Base-by-base conservation (phyloP, 2,888 invertebrate species). In the Troides aeacus region DNA sequence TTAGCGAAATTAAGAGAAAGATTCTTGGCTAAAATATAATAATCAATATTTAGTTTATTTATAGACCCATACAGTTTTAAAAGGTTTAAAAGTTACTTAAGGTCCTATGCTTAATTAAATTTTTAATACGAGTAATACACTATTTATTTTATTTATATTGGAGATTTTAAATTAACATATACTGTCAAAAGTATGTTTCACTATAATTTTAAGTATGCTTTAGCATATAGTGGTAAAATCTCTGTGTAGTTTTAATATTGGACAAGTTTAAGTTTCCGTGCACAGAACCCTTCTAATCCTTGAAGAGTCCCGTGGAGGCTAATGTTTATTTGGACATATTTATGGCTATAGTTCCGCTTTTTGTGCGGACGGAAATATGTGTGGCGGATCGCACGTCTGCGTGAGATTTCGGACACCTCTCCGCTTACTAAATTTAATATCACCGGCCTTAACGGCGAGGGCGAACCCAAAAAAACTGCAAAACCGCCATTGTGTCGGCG, bases 271-370 rank as follows among this genome's bases (percentile, higher is more conserved):
- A 74, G 63, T 67, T 64, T 59, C 36, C 74, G 74, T 77, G 76
- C 79, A 81, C 83, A 82, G 84, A 89, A 87, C 86, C 86, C 86
- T 84, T 79, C 81, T 77, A 80, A 84, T 78, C 80, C 81, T 84
- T 86, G 85, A 86, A 84, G 83, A 81, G 85, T 79, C 83, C 77
- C 85, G 81, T 85, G 83, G 82, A 85, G 87, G 86, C 91, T 90
- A 91, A 92, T 90, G 91, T 91, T 92, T 92, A 90, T 92, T 92
- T 92, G 90, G 92, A 92, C 91, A 93, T 93, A 93, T 93, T 93
- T 93, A 93, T 93, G 92, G 93, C 91, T 90, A 92, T 92, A 92
- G 92, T 91, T 92, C 91, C 87, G 90, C 90, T 92, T 93, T 93
- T 93, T 93, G 92, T 92, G 85, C 81, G 78, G 88, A 89, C 88